Conservation (phyloP, 2,888 invertebrate genomes). For the Dusona sp. region DNA sequence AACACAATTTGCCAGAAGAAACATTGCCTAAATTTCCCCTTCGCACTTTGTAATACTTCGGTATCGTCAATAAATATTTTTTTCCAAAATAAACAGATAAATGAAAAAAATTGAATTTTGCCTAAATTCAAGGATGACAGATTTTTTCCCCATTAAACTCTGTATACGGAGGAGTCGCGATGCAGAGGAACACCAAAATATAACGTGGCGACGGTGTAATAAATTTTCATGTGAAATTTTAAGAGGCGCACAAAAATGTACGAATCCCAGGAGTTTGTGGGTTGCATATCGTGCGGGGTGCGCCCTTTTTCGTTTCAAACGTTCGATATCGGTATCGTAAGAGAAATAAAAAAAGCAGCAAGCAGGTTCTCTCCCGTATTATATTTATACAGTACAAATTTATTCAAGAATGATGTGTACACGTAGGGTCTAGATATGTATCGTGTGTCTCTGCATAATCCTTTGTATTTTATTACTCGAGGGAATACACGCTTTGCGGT, state of each 20-base stretch:
- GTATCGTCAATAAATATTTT: not conserved
- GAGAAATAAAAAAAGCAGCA: not conserved
- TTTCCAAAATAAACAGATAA: not conserved
- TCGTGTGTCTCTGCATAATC: slow-evolving; percentile 33
- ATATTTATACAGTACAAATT: slow-evolving; percentile 22
- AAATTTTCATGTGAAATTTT: not conserved
- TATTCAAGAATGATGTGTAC: slow-evolving; percentile 28
- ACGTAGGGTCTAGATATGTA: slow-evolving; percentile 32
- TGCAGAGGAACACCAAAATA: not conserved
- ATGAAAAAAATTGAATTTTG: not conserved
- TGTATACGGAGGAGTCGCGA: not conserved
- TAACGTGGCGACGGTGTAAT: not conserved
- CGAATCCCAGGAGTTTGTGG: not conserved
- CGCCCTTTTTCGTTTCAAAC: not conserved
- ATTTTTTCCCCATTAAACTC: not conserved
- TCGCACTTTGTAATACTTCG: not conserved
- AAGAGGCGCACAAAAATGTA: not conserved
- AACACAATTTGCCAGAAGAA: not conserved
- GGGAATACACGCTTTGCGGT: slow-evolving; percentile 20
- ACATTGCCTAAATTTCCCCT: not conserved
- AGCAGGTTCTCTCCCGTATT: slow-evolving; percentile 19
- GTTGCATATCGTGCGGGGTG: not conserved
- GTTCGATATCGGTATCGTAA: not conserved
- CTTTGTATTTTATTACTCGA: slow-evolving; percentile 32
- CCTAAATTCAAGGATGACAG: not conserved